A percentile compares a stretch with the other conserved stretches of the same genome.
phyloP scores from a whole-genome alignment of 1,140 invertebrate genomes.

The Arctopsyche grandis region DNA sequence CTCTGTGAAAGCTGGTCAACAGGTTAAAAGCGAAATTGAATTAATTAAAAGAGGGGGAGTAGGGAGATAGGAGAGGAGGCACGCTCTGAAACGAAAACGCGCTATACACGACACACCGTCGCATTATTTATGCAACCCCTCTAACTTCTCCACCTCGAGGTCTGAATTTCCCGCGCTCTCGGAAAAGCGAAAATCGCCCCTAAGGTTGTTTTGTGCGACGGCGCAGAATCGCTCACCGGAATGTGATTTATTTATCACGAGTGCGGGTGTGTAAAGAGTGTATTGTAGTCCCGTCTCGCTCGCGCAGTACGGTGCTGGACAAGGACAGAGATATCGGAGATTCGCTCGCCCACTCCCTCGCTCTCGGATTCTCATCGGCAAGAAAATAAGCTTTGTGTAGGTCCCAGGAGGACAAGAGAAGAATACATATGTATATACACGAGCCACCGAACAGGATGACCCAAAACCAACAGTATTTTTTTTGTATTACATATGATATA shows the following conservation, averaged over 20 bases:
- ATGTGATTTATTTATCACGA: constrained; percentile 55
- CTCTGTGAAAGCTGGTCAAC: constrained; percentile 44
- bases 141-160: not conserved
- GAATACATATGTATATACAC: constrained; percentile 40
- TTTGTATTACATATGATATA: too few species aligned
- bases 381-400: constrained; percentile 54
- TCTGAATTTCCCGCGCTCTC: not conserved
- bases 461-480: not conserved
- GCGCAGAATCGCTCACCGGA: constrained; percentile 45
- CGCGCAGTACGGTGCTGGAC: not conserved
- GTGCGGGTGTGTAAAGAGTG: constrained; percentile 24
- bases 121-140: constrained; percentile 49
- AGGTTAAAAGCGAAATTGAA: constrained; percentile 53
- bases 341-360: constrained; percentile 6
- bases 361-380: constrained; percentile 52
- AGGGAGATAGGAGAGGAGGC: not conserved
- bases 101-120: constrained; percentile 41
- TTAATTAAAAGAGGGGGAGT: constrained; percentile 41
- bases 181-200: not conserved
- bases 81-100: constrained; percentile 37
- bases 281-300: constrained; percentile 33
- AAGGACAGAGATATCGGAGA: not conserved
- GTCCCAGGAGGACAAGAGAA: constrained; percentile 39
- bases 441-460: constrained; percentile 21
- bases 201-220: not conserved